Evolutionary conservation across 2,888 invertebrate genomes (phyloP).

Genomic region (Cephus pulcher): DNA sequence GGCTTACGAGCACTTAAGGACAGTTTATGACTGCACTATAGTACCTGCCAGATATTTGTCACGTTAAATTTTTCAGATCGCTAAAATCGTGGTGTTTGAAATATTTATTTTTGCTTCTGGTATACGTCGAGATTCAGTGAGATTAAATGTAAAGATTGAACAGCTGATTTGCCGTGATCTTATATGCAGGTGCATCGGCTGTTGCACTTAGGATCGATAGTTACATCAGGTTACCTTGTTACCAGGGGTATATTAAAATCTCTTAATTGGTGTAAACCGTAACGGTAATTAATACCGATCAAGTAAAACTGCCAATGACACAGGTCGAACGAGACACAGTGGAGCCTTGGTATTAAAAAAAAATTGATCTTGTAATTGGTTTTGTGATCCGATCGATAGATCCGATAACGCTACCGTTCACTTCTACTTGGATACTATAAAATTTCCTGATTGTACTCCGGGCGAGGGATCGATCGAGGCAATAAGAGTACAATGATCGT

Average conservation of each 20-base stretch:
- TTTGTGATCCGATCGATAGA: not conserved
- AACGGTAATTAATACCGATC: not conserved
- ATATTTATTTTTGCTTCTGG: not conserved
- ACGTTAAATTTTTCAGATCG: not conserved
- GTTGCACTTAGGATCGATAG: not conserved
- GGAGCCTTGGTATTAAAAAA: not conserved
- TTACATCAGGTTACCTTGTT: not conserved
- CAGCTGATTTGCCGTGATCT: not conserved
- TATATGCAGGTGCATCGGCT: not conserved
- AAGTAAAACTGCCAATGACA: not conserved
- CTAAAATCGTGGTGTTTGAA: not conserved
- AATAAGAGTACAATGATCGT: not conserved
- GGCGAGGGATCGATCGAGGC: not conserved
- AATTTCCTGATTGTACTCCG: not conserved
- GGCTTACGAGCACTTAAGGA: conserved; percentile 8
- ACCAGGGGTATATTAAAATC: not conserved
- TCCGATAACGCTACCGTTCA: not conserved
- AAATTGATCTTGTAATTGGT: not conserved
- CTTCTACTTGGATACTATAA: not conserved
- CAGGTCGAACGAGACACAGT: not conserved
- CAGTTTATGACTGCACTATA: conserved; percentile 5
- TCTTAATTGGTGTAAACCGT: not conserved
- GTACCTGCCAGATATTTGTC: not conserved
- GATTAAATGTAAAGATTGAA: not conserved
- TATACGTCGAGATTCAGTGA: not conserved